Evolutionary conservation across 2,888 invertebrate genomes (phyloP), one percentile per base, ranked within the genome.

Genomic region (Heliconius charithonia): DNA sequence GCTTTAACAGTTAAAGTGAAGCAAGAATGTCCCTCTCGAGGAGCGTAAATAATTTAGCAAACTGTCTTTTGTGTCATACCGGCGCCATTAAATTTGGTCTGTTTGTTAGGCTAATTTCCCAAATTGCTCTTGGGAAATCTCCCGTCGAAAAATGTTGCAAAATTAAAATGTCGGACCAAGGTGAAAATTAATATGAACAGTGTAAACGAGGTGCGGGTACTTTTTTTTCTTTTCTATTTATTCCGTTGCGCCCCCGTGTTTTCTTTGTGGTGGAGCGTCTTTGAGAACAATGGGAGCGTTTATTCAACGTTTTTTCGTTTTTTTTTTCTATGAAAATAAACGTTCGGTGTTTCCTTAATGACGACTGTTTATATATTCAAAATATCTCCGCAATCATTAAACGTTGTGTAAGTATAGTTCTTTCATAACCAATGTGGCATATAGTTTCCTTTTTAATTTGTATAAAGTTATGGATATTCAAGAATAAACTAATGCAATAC

Each of bases 31-130:
- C 83, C 85, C 88, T 86, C 87, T 81, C 83, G 89, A 89, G 89
- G 86, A 89, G 89, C 89, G 90, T 91, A 91, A 91, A 92, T 91
- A 91, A 91, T 92, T 90, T 87, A 87, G 85, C 85, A 83, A 83
- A 85, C 85, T 83, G 88, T 87, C 88, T 89, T 90, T 90, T 88
- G 89, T 89, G 88, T 85, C 88, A 87, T 87, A 86, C 87, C 84
- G 84, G 85, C 81, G 85, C 86, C 88, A 89, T 92, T 90, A 92
- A 90, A 91, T 89, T 90, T 87, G 85, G 87, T 87, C 89, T 89
- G 90, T 91, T 91, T 92, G 91, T 90, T 88, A 82, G 86, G 86
- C 87, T 92, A 91, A 93, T 93, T 93, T 90, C 83, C 85, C 85
- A 86, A 90, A 91, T 92, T 91, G 89, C 89, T 86, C 87, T 74